Evolutionary conservation across 2,113 vertebrate species (phyloP).

Genomic region (Zosterops hypoxanthus): DNA sequence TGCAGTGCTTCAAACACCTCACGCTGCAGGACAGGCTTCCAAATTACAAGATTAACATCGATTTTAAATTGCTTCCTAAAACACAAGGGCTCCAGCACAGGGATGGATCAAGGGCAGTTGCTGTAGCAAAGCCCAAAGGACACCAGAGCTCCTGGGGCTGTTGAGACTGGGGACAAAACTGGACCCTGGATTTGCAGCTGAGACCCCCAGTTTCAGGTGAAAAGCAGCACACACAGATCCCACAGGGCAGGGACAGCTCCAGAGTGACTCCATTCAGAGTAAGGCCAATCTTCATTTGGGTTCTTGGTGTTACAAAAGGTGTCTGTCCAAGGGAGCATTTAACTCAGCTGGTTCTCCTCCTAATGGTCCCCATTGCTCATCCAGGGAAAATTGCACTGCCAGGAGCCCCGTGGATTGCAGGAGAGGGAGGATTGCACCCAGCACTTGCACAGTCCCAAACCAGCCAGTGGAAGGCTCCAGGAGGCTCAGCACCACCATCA

Average conservation of each 20-base stretch:
- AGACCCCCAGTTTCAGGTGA: neutral
- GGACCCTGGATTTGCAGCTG: neutral
- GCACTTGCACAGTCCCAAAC: accelerated
- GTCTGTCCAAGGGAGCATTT: accelerated
- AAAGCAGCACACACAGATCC: neutral
- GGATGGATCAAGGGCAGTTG: neutral
- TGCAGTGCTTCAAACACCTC: slow-evolving; percentile 16
- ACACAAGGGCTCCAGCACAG: neutral
- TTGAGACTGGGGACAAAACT: neutral
- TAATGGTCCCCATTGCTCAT: accelerated
- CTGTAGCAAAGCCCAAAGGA: neutral
- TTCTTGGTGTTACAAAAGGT: neutral
- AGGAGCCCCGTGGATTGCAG: neutral
- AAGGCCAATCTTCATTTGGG: accelerated
- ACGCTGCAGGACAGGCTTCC: neutral
- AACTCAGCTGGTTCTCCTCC: neutral
- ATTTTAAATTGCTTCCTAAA: slow-evolving; percentile 37
- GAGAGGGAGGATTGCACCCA: neutral
- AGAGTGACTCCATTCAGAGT: accelerated
- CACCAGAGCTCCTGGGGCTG: neutral
- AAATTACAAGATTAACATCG: slow-evolving; percentile 36
- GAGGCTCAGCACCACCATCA: neutral
- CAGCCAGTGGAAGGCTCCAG: neutral
- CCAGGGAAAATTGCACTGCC: neutral
- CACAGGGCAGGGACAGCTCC: neutral